phyloP scores from a whole-genome alignment of 2,888 invertebrate genomes.

The Phyllotreta cruciferae region DNA sequence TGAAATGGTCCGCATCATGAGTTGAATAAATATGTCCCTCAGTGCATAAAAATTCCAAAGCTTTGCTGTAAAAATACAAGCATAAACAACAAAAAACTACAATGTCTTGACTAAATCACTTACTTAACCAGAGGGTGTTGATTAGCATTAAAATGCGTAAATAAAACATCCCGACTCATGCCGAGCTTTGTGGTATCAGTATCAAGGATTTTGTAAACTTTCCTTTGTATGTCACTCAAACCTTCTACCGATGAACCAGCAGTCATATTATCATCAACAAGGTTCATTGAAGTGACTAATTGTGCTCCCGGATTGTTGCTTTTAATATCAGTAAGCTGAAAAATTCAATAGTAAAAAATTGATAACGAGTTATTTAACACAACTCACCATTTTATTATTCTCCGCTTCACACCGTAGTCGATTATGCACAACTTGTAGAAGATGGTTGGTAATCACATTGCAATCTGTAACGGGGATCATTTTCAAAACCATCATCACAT shows the following conservation, averaged over 20 bases:
- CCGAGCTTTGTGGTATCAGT: slow-evolving; percentile 47
- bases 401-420: slow-evolving; percentile 63
- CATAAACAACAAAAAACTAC: not conserved
- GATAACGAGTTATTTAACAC: not conserved
- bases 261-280: slow-evolving; percentile 47
- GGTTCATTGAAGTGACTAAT: slow-evolving; percentile 55
- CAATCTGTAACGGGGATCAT: slow-evolving; percentile 68
- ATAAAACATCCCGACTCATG: slow-evolving; percentile 45
- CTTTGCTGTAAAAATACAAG: slow-evolving; percentile 60
- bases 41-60: slow-evolving; percentile 72
- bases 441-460: slow-evolving; percentile 72
- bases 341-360: slow-evolving; percentile 11
- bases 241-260: slow-evolving; percentile 37
- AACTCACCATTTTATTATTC: slow-evolving; percentile 41
- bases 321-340: slow-evolving; percentile 54
- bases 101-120: slow-evolving; percentile 36
- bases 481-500: slow-evolving; percentile 69
- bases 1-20: slow-evolving; percentile 77
- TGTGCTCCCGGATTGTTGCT: slow-evolving; percentile 56
- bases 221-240: slow-evolving; percentile 52
- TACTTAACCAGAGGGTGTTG: slow-evolving; percentile 55
- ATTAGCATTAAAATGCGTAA: slow-evolving; percentile 49
- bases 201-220: slow-evolving; percentile 52
- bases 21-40: slow-evolving; percentile 86
- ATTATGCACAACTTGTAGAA: slow-evolving; percentile 71